Evolutionary conservation across 2,888 invertebrate genomes (phyloP), one percentile per base, ranked within the genome.

Genomic region (Chaetoderma sp.): DNA sequence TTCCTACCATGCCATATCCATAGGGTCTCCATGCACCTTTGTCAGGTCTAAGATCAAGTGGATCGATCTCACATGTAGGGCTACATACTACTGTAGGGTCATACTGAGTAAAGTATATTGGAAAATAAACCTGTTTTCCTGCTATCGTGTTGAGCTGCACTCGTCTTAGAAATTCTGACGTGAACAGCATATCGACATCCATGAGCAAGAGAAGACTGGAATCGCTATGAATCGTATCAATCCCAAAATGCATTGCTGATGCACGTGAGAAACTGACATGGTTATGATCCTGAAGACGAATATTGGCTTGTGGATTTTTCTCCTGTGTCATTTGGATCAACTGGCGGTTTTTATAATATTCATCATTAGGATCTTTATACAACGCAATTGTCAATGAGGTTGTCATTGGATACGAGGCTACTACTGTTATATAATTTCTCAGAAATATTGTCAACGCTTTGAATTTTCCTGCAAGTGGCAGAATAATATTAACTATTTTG

Each of bases 71-170:
- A 18, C 65, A 63, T 4, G 33, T 49, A 28, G 55, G 28, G 8
- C 13, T 32, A 32, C 67, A 73, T 1, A 60, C 42, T n/a, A 91
- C 88, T 59, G 89, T 89, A 0, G 93, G 93, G 84, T 95, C 93
- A 85, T 93, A 98, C 83, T 96, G 93, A 86, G 96, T 96, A 87
- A 94, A 98, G 54, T 98, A 96, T 72, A 98, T 93, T 0, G 98
- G 98, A 84, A 95, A 94, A 86, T 96, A 98, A 0, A 94, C 92
- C 73, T 86, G 86, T 13, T 75, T 68, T 21, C 78, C 78, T 23
- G 71, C 70, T n/a, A 85, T 75, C 5, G 86, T 85, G 68, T 86
- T 86, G 42, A 74, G 65, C 13, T 80, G 77, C 47, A 86, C 91
- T 69, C 95, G 89, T 63, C 92, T 89, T 25, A 98, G 88, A 21